Evolutionary conservation across 2,797 vertebrate genomes (phyloP), one percentile per base, ranked within the genome.

Genomic region (Halcyon badia): DNA sequence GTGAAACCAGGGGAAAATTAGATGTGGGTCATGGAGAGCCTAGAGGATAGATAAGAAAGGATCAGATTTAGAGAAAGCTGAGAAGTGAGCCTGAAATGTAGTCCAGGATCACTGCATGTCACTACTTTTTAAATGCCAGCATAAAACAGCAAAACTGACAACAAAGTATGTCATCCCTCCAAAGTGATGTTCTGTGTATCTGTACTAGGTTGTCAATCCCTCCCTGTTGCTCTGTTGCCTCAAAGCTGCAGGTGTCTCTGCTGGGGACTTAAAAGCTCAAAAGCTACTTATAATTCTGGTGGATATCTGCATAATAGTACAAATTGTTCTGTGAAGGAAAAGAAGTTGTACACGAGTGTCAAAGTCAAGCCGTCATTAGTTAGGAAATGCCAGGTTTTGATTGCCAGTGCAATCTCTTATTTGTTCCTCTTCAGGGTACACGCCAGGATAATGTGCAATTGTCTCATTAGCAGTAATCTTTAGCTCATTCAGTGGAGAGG

Each of bases 391-490:
- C 57, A 81, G 68, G 44, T 57, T 94, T 78, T 87, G 65, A 39
- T 66, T 92, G 61, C 69, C 44, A 41, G 30, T 46, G 56, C 39
- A 86, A 18, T 65, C 48, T 88, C 69, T 51, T 75, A 79, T 48
- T 92, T 93, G 39, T 44, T 90, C 42, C 89, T 94, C 69, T 91
- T 90, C 41, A 31, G 61, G 31, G 35, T 83, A 14, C 1, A 0
- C 3, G 2, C 42, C 0, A 6, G 60, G 79, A 71, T 93, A 86
- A 87, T 57, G 80, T 92, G 65, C 57, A 75, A 9, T 90, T 88
- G 61, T 94, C 91, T 91, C 90, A 68, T 96, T 93, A 95, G 80
- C 33, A 35, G 61, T 86, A 89, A 91, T 95, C 81, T 90, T 80
- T 48, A 77, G 78, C 88, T 92, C 57, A 25, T 92, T 96, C 78